These are phyloP conservation scores for Chlamydotis undulata DNA, from an alignment of 2,113 vertebrate species.

Conservation along the genomic window DNA sequence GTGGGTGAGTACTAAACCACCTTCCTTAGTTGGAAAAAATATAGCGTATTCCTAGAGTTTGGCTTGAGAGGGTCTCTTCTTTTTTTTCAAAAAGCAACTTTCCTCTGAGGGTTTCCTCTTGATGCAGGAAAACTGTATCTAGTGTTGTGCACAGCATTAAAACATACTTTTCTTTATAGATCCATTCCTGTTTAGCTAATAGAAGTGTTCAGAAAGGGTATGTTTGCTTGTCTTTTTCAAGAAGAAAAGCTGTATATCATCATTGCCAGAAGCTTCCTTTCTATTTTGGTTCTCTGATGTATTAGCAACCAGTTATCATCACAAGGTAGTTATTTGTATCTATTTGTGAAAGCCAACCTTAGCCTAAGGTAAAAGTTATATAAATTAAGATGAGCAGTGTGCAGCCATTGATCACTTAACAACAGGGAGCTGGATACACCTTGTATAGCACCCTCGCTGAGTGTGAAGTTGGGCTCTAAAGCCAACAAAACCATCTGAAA, in stretches of 20 bases:
- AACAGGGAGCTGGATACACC: background rate
- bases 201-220: background rate
- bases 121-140: background rate
- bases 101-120: background rate
- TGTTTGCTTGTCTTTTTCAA: background rate
- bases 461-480: background rate
- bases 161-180: background rate
- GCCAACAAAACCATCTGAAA: background rate
- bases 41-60: background rate
- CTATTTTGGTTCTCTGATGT: background rate
- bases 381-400: background rate
- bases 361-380: background rate
- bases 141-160: background rate
- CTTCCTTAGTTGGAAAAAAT: background rate
- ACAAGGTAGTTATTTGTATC: background rate
- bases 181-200: background rate
- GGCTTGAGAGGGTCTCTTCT: background rate
- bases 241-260: background rate
- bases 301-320: background rate
- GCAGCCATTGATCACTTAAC: background rate
- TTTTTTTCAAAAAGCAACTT: background rate
- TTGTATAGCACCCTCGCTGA: background rate
- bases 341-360: background rate
- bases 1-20: conserved; percentile 50
- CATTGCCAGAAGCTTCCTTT: background rate